Evolutionary conservation across 2,797 vertebrate species (phyloP).

Genomic region (Eurystomus glaucurus): DNA sequence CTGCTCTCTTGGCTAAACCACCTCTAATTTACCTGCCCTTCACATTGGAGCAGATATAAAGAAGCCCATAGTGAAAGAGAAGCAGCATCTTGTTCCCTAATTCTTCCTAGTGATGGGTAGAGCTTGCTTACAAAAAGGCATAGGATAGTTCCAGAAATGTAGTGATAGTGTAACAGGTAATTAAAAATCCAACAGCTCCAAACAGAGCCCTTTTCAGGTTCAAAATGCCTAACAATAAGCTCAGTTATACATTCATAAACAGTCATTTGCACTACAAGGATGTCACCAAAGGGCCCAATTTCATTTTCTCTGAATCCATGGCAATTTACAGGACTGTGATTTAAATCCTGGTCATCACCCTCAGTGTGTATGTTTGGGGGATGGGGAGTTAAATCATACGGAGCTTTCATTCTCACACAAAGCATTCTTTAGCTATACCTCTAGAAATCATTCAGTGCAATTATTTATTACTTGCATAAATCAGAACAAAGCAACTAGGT

Average conservation of each 20-base stretch:
- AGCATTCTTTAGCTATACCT: not conserved
- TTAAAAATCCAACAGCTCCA: not conserved
- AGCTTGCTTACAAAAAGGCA: not conserved
- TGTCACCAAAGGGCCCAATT: not conserved
- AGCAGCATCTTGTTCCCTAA: not conserved
- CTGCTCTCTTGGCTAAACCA: not conserved
- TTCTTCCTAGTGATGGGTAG: not conserved
- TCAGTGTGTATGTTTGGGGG: not conserved
- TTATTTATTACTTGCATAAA: conserved; percentile 13
- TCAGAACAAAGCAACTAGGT: not conserved
- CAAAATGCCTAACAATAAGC: not conserved
- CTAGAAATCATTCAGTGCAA: not conserved
- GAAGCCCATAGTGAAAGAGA: not conserved
- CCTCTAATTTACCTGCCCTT: not conserved
- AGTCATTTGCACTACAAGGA: not conserved
- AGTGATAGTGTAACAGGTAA: not conserved
- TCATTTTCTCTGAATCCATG: not conserved
- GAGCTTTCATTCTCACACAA: not conserved
- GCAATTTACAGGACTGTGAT: conserved; percentile 1
- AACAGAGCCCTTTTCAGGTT: not conserved
- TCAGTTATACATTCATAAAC: not conserved
- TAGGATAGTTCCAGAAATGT: not conserved
- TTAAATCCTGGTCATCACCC: conserved; percentile 3
- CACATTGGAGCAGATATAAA: not conserved
- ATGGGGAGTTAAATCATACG: not conserved